Evolutionary conservation across 2,113 vertebrate species (phyloP).

Genomic region (Laterallus jamaicensis): DNA sequence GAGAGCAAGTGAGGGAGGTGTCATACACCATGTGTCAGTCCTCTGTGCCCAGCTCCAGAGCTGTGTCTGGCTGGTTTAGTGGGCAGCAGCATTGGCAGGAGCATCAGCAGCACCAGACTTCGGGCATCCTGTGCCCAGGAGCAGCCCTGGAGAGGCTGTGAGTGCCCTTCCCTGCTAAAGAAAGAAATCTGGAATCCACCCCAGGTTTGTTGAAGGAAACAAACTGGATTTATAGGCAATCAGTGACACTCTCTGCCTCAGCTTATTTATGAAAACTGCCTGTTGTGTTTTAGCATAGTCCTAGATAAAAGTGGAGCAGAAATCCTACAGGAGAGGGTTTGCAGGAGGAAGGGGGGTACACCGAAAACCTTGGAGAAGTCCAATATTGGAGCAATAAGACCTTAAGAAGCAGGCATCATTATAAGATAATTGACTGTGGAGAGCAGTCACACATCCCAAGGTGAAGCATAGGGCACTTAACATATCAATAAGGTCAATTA

Average conservation of each 20-base stretch:
- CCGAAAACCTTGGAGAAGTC: neutral
- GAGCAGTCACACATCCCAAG: slow-evolving; percentile 61
- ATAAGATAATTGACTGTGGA: slow-evolving; percentile 69
- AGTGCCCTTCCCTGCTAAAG: neutral
- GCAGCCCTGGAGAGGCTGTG: neutral
- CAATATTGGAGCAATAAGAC: slow-evolving; percentile 9
- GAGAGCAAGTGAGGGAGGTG: neutral
- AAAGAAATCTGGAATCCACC: neutral
- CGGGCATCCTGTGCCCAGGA: accelerated
- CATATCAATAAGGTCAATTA: slow-evolving; percentile 79
- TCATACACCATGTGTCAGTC: accelerated
- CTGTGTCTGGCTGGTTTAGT: neutral
- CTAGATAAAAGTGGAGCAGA: neutral
- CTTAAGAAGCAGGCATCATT: slow-evolving; percentile 39
- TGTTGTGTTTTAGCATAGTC: neutral
- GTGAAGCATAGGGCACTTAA: slow-evolving; percentile 70
- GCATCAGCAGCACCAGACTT: accelerated
- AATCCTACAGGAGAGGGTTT: neutral
- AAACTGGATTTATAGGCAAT: neutral
- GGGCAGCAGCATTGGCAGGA: neutral
- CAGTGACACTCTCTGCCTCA: neutral
- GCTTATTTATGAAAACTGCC: neutral
- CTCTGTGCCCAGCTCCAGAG: neutral
- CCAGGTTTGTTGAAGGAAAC: neutral
- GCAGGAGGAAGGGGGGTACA: neutral